phyloP scores from a whole-genome alignment of 1,140 invertebrate genomes.

The Procambarus virginalis region DNA sequence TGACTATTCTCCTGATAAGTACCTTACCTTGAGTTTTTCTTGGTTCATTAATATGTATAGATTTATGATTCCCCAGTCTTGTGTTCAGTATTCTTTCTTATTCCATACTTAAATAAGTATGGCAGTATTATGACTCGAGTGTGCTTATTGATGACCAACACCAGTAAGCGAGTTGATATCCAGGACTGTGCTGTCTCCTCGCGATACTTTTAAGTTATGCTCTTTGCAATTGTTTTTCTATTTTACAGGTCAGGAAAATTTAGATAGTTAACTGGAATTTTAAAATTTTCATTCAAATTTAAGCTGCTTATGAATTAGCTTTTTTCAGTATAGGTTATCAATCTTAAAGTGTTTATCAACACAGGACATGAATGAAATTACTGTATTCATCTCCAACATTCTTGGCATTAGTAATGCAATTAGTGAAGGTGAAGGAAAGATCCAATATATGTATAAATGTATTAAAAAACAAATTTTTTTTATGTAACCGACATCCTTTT shows the following conservation, averaged over 20 bases:
- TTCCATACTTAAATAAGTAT: constrained; percentile 25
- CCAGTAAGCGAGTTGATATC: background rate
- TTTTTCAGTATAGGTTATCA: background rate
- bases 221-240: too few species aligned
- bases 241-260: background rate
- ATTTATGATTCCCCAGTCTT: background rate
- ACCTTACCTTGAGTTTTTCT: background rate
- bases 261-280: background rate
- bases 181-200: background rate
- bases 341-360: too few species aligned
- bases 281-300: background rate
- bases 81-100: constrained; percentile 8
- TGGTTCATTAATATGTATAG: background rate
- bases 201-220: too few species aligned
- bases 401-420: too few species aligned
- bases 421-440: background rate
- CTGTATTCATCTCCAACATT: too few species aligned
- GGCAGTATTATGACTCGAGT: constrained; percentile 49
- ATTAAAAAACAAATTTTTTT: background rate
- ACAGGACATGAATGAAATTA: too few species aligned
- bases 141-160: constrained; percentile 6
- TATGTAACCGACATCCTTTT: too few species aligned
- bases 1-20: too few species aligned
- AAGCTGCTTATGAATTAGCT: background rate
- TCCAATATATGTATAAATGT: background rate